Conservation (phyloP, 2,888 invertebrate genomes). For the Leucoptera coffeella region DNA sequence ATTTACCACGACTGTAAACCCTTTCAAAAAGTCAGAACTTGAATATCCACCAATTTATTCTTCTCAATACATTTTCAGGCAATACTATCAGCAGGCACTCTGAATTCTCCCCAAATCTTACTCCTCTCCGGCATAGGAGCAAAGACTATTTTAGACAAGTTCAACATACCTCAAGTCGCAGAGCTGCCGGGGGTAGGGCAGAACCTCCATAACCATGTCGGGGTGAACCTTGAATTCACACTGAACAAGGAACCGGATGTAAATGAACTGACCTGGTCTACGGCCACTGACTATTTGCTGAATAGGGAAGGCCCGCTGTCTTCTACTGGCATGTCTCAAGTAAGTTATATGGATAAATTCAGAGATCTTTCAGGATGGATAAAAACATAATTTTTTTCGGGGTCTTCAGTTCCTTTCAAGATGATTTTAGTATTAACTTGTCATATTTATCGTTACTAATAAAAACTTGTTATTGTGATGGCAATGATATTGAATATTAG, state of each 20-base stretch:
- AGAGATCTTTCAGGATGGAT: no score
- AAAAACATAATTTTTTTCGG: constrained; percentile 1
- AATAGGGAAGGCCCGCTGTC: constrained; percentile 57
- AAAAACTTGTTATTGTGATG: no score
- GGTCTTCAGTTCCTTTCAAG: no score
- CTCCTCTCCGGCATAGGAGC: constrained; percentile 64
- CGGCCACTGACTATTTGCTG: constrained; percentile 55
- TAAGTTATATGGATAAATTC: constrained; percentile 17
- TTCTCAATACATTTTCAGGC: no score
- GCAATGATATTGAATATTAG: no score
- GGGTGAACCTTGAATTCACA: constrained; percentile 51
- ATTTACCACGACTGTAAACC: no score
- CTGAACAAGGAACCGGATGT: constrained; percentile 41
- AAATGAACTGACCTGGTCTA: constrained; percentile 56
- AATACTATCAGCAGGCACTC: constrained; percentile 56
- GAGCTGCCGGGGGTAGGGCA: constrained; percentile 64
- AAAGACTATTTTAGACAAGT: constrained; percentile 47
- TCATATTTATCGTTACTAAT: no score
- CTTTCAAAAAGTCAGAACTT: no score
- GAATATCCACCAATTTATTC: no score
- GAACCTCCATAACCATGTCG: constrained; percentile 65
- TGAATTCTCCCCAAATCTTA: constrained; percentile 63
- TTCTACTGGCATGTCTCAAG: constrained; percentile 61
- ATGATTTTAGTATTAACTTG: constrained; percentile 51
- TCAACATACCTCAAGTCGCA: constrained; percentile 54